Conservation (phyloP, 2,797 vertebrate species). For the Danionella dracula region DNA sequence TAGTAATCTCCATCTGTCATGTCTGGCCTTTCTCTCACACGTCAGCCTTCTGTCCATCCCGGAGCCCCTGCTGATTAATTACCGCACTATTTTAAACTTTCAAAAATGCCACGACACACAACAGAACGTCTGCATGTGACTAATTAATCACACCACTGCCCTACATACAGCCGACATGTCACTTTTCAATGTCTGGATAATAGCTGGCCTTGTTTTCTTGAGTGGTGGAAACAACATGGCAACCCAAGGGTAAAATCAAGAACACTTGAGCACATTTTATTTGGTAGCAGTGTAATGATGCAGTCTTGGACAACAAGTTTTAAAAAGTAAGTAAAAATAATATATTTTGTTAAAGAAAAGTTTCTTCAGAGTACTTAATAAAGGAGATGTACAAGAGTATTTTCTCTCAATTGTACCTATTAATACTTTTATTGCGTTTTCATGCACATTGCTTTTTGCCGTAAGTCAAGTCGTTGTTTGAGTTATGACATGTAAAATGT, state of each 20-base stretch:
- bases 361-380: too few species aligned
- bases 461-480: too few species aligned
- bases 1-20: constrained; percentile 38
- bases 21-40: not conserved
- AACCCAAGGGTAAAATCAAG: not conserved
- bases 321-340: too few species aligned
- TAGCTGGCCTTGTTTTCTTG: constrained; percentile 9
- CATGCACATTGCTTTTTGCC: too few species aligned
- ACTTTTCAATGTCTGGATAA: constrained; percentile 17
- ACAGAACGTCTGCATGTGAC: constrained; percentile 56
- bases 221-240: not conserved
- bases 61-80: constrained; percentile 67
- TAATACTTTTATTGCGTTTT: too few species aligned
- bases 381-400: too few species aligned
- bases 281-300: too few species aligned
- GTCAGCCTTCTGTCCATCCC: constrained; percentile 33
- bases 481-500: too few species aligned
- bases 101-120: constrained; percentile 60
- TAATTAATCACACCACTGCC: constrained; percentile 73
- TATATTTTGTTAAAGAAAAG: too few species aligned
- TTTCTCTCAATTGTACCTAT: too few species aligned
- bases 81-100: constrained; percentile 62
- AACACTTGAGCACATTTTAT: too few species aligned
- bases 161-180: constrained; percentile 57
- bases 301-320: too few species aligned